Base-by-base conservation (phyloP, 2,888 invertebrate genomes). In the Oscheius sp. region DNA sequence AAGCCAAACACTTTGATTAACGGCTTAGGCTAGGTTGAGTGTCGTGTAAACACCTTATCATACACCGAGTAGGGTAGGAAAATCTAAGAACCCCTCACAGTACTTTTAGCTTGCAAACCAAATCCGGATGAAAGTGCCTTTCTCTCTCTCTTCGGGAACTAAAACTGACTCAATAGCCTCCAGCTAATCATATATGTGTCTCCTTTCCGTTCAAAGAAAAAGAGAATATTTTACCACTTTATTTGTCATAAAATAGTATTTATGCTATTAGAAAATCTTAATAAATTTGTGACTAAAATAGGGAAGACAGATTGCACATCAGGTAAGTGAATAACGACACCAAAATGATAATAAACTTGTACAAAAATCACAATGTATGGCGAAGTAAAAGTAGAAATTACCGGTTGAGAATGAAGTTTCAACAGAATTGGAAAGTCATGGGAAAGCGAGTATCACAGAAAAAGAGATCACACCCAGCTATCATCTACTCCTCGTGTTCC, bases 391-490 rank as follows among this genome's bases (percentile, higher is more conserved):
- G 42, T 29, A 42, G 8, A 45, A 42, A 61, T 12, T 61, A 61
- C 61, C 61, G 61, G 61, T 61, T 25, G 27, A 34, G 34, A 33
- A 34, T 55, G 55, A 55, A 55, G 17, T 27, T 37, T 37, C 20
- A 5, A 42, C 10, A 42, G 12, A 33, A 17, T n/a, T 37, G n/a
- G 45, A 27, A 42, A 61, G 42, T 61, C 57, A 61, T 61, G 29
- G 37, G 45, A 27, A 29, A 17, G 27, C 23, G 61, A 61, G 61
- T 42, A 61, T 61, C 61, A 17, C n/a, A 34, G 20, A 29, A 37
- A 8, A 15, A n/a, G 61, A 45, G 61, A 29, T 42, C 45, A 84
- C n/a, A 85, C 85, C 85, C 85, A 85, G 72, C 82, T 82, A 70
- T 85, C 84, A 68, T 81, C 83, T 0, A 78, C 74, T 29, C 69